Evolutionary conservation across 1,140 invertebrate species (phyloP), one percentile per base, ranked within the genome.

Genomic region (Hylaeus anthracinus): DNA sequence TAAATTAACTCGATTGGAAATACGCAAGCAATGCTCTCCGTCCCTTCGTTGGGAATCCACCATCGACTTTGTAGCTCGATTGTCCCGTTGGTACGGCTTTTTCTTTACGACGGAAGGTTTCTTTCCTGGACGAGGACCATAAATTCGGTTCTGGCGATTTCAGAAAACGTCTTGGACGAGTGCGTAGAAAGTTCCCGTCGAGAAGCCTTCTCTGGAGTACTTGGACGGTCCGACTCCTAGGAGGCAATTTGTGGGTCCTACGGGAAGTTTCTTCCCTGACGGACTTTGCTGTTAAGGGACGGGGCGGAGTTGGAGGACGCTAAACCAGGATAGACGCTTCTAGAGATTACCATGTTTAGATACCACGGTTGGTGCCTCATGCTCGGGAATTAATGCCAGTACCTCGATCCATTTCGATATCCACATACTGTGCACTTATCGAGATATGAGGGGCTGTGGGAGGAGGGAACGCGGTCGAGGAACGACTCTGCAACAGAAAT

Each of bases 331-430:
- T 79, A 72, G 75, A 82, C 69, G 76, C 78, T 83, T 72, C 72
- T 74, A 74, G 81, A 86, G 85, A 89, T 89, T 89, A 88, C 71
- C 85, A 86, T 88, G 87, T 87, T 89, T 86, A 85, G 79, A 85
- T 82, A 85, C 80, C 85, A 82, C 67, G 67, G 79, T 14, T 76
- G 60, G 41, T 78, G n/a, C 69, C 48, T 56, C 51, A 55, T 77
- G 41, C 81, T 58, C 74, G 70, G 82, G 82, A 85, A 87, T 90
- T 89, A 89, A 81, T 83, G 81, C 79, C 55, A 80, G 48, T 63
- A 41, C 80, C 70, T 66, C 79, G 72, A 85, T 86, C 71, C 79
- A 75, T 83, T 74, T 75, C 85, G 69, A 83, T 79, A 70, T 77
- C 76, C 48, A 14, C 26, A 26, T 56, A 71, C 48, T 37, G 5